phyloP scores from a whole-genome alignment of 2,797 vertebrate genomes.

The Acanthiza pusilla region DNA sequence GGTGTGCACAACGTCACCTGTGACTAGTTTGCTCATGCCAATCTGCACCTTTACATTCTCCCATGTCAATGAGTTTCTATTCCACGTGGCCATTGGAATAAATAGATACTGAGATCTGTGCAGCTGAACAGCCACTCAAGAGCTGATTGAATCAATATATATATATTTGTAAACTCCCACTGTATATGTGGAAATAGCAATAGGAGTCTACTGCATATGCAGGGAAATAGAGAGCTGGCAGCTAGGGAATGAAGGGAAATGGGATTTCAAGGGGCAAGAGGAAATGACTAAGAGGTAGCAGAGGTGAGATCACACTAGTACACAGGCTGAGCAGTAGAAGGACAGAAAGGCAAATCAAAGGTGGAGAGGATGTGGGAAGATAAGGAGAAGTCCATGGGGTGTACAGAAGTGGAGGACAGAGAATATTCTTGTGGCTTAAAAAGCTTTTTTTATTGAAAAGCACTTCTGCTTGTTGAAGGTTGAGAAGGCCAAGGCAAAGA shows the following conservation, averaged over 20 bases:
- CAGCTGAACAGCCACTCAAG: not conserved
- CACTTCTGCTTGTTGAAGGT: not conserved
- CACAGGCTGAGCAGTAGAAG: not conserved
- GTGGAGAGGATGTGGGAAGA: not conserved
- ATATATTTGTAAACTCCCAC: not conserved
- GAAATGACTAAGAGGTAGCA: conserved; percentile 5
- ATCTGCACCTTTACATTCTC: not conserved
- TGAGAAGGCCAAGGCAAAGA: not conserved
- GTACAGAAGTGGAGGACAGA: not conserved
- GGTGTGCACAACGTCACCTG: not conserved
- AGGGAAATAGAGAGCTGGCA: not conserved
- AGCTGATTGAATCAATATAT: not conserved
- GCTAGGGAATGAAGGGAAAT: not conserved
- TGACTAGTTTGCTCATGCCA: not conserved
- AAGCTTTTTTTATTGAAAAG: not conserved
- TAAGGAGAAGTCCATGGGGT: not conserved
- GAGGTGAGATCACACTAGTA: not conserved
- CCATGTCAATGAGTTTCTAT: not conserved
- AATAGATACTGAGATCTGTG: not conserved
- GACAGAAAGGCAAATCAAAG: not conserved
- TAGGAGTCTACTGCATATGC: not conserved
- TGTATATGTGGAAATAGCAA: not conserved
- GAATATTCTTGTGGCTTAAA: not conserved
- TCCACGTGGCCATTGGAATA: not conserved
- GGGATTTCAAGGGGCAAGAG: not conserved